Evolutionary conservation across 2,888 invertebrate species (phyloP).

Genomic region (Nephrotoma guestfalica): DNA sequence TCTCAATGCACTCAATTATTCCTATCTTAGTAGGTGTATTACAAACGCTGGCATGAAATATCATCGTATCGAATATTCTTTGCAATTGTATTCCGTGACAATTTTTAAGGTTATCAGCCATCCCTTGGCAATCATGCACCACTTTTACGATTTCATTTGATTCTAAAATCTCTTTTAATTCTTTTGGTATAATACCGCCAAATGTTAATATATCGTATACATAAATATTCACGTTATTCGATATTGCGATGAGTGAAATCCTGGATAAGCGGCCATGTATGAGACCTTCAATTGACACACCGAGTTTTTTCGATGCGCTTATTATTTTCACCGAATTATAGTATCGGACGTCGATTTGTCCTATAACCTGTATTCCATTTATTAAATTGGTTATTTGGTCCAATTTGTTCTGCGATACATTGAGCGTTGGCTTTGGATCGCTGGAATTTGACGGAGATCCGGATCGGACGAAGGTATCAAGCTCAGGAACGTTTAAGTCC

Average conservation of each 20-base stretch:
- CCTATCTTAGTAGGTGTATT: background rate
- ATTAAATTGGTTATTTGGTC: background rate
- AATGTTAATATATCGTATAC: background rate
- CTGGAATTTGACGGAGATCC: background rate
- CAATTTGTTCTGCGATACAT: background rate
- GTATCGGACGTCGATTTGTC: background rate
- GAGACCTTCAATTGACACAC: background rate
- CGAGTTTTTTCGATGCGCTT: background rate
- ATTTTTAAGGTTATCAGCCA: background rate
- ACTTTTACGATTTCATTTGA: background rate
- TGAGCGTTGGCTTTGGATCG: background rate
- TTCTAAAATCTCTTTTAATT: background rate
- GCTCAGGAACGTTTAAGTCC: background rate
- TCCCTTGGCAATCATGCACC: background rate
- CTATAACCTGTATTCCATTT: background rate
- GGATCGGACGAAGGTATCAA: background rate
- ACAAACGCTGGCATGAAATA: background rate
- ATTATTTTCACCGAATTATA: background rate
- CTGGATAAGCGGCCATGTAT: background rate
- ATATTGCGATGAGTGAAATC: background rate
- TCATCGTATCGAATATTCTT: background rate
- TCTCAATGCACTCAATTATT: background rate
- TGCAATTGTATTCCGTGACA: background rate
- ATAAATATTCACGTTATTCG: background rate
- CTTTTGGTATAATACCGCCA: background rate